Percentiles rank a stretch among this genome's conserved stretches.
Conservation (phyloP, 35 echinoderm and acorn worm species). For the Apostichopus japonicus region DNA sequence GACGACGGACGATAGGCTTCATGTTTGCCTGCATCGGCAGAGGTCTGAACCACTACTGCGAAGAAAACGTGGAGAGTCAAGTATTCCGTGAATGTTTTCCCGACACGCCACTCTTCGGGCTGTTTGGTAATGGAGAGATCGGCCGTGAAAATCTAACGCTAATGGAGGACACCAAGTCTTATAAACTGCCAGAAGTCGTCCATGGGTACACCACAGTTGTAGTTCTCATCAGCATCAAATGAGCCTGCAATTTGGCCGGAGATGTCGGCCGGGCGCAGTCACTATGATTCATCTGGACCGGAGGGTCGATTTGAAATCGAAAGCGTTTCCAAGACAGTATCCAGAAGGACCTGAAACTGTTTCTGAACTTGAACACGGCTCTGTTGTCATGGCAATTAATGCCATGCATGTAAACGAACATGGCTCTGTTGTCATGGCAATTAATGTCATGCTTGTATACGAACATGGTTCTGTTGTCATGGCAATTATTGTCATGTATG, state of each 20-base stretch:
- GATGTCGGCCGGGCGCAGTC: too few species aligned
- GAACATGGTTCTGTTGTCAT: too few species aligned
- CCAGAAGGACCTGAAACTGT: too few species aligned
- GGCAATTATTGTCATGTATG: too few species aligned
- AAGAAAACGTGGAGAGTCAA: slow-evolving; percentile 80
- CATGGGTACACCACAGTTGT: slow-evolving; percentile 61
- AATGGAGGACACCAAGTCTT: neutral
- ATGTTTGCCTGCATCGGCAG: slow-evolving; percentile 94
- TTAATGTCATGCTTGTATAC: too few species aligned
- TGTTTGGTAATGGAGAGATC: slow-evolving; percentile 96
- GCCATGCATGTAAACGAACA: too few species aligned
- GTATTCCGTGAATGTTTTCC: slow-evolving; percentile 85
- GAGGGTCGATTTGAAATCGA: too few species aligned
- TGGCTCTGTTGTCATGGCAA: too few species aligned
- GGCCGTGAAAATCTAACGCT: slow-evolving; percentile 74
- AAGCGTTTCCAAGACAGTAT: too few species aligned
- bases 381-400: too few species aligned
- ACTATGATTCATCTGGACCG: too few species aligned
- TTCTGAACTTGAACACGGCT: too few species aligned
- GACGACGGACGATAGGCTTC: slow-evolving; percentile 76
- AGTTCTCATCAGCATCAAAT: slow-evolving; percentile 22
- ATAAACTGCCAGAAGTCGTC: slow-evolving; percentile 24
- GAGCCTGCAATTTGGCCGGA: neutral
- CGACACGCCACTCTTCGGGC: slow-evolving; percentile 77
- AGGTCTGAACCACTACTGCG: slow-evolving; percentile 61